Base-by-base conservation (phyloP, 92 coral and sea anemone genomes). In the Pocillopora meandrina region DNA sequence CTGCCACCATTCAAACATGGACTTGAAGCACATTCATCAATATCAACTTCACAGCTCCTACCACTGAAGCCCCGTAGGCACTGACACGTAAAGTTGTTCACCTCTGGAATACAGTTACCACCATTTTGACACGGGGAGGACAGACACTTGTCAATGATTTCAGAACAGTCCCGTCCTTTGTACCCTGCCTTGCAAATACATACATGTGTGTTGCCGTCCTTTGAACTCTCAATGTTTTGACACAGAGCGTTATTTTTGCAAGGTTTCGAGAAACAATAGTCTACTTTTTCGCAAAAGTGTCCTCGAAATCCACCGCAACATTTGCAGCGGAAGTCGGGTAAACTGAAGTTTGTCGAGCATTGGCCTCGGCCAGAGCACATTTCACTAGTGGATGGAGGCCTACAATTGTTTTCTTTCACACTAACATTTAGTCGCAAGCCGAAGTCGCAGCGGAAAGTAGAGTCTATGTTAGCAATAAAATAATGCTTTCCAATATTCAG, bases 301-400 rank as follows among this genome's bases (percentile, higher is more conserved):
- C 99, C 99, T 23, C 95, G 88, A 84, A 96, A 96, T 13, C 99
- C 99, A n/a, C 90, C 95, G 74, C 99, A 96, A 83, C 99, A 96
- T 21, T 93, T 81, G 61, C 99, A 96, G 12, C 90, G 93, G 87
- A 83, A 96, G 76, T 94, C 87, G 31, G 92, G 76, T 19, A 90
- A 74, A 72, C 92, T 85, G 68, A 96, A 96, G 81, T 94, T 90
- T 15, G 99, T 96, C 12, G 83, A 78, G 66, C 99, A 96, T 72
- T 93, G 97, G 12, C 99, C 99, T 56, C 89, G 88, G 67, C 86
- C 88, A 2, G 95, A 90, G 71, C 99, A 96, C 75, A 89, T 82
- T 59, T 57, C 90, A 56, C 60, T 72, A 1, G 95, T 87, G 8
- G 86, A 88, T 33, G 90, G 91, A 20, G 93, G 71, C 59, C 83